These are phyloP conservation scores for Phthorimaea operculella DNA, from an alignment of 1,140 invertebrate genomes.

Conservation along the genomic window DNA sequence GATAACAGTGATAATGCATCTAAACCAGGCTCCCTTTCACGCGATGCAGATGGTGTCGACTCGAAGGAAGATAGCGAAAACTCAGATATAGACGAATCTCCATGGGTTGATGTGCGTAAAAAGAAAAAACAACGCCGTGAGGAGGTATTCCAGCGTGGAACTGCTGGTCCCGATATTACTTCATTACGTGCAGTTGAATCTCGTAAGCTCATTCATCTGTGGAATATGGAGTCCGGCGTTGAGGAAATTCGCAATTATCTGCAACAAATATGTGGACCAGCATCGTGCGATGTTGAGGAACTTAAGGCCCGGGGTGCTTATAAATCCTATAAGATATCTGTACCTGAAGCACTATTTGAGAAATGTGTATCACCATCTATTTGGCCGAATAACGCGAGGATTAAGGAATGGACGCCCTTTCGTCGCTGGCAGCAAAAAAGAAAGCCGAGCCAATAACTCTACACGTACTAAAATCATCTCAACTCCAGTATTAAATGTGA, in stretches of 20 bases:
- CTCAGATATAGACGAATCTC: too few species aligned
- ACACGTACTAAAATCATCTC: too few species aligned
- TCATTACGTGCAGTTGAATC: neutral
- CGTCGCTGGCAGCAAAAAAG: neutral
- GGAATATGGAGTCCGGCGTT: neutral
- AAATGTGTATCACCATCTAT: neutral
- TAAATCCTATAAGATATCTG: slow-evolving; percentile 1
- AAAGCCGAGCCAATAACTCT: too few species aligned
- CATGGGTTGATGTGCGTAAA: too few species aligned
- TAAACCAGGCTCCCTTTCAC: too few species aligned
- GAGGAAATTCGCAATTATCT: slow-evolving; percentile 3
- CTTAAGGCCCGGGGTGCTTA: neutral
- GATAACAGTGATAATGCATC: too few species aligned
- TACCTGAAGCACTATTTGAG: neutral
- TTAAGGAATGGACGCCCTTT: neutral
- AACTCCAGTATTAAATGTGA: too few species aligned
- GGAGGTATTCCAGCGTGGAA: neutral
- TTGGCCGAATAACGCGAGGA: slow-evolving; percentile 4
- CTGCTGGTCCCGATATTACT: neutral
- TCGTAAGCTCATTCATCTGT: neutral
- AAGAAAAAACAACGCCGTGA: too few species aligned
- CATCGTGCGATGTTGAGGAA: neutral
- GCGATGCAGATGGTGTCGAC: too few species aligned
- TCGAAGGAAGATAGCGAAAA: too few species aligned
- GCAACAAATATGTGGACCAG: neutral